Conservation (phyloP, 2,888 invertebrate genomes). For the Hofmannophila pseudospretella region DNA sequence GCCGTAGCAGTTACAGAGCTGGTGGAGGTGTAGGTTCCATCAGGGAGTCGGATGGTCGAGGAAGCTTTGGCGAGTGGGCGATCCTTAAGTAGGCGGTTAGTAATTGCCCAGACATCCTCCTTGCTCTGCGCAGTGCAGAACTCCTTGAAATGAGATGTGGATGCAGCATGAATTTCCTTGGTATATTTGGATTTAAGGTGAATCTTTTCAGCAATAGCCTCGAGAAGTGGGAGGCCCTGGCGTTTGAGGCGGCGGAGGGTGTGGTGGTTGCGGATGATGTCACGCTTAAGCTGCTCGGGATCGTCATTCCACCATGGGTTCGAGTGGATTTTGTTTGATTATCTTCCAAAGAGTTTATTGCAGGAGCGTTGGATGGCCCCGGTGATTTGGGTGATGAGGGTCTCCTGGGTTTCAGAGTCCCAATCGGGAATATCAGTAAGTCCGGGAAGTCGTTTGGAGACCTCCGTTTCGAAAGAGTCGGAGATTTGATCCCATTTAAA, state of each 20-base stretch:
- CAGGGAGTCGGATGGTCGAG: background rate
- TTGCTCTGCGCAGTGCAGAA: conserved; percentile 1
- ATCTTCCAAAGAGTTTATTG: too few species aligned
- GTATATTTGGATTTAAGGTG: background rate
- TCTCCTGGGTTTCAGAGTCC: too few species aligned
- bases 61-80: background rate
- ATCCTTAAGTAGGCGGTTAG: conserved; percentile 2
- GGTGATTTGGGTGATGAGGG: too few species aligned
- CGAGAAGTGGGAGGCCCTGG: background rate
- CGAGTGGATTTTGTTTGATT: too few species aligned
- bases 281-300: background rate
- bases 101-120: conserved; percentile 1
- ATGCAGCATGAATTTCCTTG: background rate
- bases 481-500: too few species aligned
- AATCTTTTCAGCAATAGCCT: background rate
- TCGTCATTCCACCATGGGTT: too few species aligned
- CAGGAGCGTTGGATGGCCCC: too few species aligned
- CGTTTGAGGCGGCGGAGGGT: background rate
- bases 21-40: background rate
- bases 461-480: too few species aligned
- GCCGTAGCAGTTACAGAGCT: background rate
- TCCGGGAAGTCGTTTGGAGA: too few species aligned
- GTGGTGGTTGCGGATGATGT: conserved; percentile 4
- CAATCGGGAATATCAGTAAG: too few species aligned
- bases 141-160: background rate